These are phyloP conservation scores for Cyclina sinensis DNA, from an alignment of 1,140 invertebrate genomes.

Conservation along the genomic window DNA sequence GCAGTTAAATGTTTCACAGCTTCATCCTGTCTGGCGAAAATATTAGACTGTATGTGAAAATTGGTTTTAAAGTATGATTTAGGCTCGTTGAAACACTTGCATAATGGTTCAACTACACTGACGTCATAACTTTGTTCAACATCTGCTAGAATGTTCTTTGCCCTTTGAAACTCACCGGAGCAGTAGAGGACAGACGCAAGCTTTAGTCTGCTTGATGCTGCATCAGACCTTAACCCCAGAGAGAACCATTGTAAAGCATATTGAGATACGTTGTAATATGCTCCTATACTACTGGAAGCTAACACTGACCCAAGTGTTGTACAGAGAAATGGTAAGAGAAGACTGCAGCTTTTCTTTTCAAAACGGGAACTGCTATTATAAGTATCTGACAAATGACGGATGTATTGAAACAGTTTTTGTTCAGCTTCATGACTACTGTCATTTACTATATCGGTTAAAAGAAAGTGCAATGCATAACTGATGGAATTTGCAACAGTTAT, in stretches of 20 bases:
- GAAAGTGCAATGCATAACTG: too few species aligned
- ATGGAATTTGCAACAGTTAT: not conserved
- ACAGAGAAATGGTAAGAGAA: not conserved
- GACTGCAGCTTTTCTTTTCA: too few species aligned
- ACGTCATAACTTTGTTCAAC: not conserved
- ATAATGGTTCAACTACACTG: not conserved
- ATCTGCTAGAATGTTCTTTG: not conserved
- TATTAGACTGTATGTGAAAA: not conserved
- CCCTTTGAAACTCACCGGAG: not conserved
- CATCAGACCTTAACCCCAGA: not conserved
- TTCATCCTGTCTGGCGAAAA: too few species aligned
- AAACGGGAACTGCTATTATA: too few species aligned
- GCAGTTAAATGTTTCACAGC: not conserved
- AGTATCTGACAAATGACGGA: too few species aligned
- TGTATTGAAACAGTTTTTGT: too few species aligned
- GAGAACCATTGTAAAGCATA: not conserved
- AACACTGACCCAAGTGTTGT: not conserved
- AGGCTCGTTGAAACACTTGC: not conserved
- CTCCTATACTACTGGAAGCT: not conserved
- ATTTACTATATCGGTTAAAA: too few species aligned
- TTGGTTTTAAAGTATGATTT: not conserved
- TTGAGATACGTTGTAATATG: not conserved
- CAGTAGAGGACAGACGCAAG: not conserved
- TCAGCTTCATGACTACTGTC: not conserved
- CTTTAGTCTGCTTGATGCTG: not conserved